Evolutionary conservation across 1,140 invertebrate genomes (phyloP).

Genomic region (Myzus persicae): DNA sequence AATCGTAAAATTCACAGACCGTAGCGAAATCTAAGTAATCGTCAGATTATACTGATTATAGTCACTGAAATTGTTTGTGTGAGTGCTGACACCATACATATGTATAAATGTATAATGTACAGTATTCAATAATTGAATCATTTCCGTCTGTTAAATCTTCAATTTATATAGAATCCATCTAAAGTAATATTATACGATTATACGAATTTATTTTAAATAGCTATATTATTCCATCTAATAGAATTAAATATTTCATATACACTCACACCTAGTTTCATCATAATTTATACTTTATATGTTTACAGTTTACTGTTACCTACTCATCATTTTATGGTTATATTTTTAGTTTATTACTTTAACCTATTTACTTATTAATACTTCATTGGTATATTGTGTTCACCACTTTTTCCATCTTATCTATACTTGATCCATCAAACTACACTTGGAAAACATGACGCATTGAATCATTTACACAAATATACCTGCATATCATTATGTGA

Average conservation of each 20-base stretch:
- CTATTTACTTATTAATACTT: background rate
- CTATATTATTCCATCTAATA: background rate
- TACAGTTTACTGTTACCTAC: background rate
- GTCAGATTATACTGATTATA: slow-evolving; percentile 13
- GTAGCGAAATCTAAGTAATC: slow-evolving; percentile 38
- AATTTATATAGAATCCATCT: background rate
- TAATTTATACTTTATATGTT: background rate
- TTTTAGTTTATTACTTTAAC: background rate
- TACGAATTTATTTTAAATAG: background rate
- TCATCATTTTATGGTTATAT: too few relatives aligned
- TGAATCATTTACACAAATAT: background rate
- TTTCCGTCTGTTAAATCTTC: background rate
- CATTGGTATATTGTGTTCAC: background rate
- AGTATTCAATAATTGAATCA: background rate
- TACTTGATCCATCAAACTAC: background rate
- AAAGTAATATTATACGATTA: background rate
- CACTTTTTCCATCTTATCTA: background rate
- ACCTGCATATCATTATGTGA: background rate
- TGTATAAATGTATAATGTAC: too few relatives aligned
- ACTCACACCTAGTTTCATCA: background rate
- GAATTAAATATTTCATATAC: background rate
- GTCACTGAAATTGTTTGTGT: background rate
- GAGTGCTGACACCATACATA: background rate
- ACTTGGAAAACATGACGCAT: too few relatives aligned
- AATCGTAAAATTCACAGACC: slow-evolving; percentile 25